Percentiles rank a stretch among this genome's conserved stretches.
These are phyloP conservation scores for Rhinogobius similis DNA, from an alignment of 2,113 vertebrate genomes.

Conservation along the genomic window DNA sequence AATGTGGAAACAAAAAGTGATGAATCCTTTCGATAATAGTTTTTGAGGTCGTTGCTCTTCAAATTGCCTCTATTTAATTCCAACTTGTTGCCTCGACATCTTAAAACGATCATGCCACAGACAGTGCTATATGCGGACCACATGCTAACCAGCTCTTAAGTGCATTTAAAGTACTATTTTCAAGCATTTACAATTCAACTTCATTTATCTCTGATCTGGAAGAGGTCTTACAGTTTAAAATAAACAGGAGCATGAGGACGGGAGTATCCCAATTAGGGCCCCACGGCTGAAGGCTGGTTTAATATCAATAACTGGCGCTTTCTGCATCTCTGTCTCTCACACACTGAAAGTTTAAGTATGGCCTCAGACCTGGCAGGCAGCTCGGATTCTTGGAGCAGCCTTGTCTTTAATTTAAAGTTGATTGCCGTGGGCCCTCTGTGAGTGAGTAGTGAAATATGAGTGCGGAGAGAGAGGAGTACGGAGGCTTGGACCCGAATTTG, in stretches of 20 bases:
- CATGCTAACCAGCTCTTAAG: background rate
- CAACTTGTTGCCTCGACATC: background rate
- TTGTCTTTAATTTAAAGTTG: conserved; percentile 75
- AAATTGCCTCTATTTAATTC: background rate
- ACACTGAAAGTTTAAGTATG: conserved; percentile 33
- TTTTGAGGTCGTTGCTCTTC: background rate
- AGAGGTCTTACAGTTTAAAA: conserved; percentile 29
- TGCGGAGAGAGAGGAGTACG: conserved; percentile 46
- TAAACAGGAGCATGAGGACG: conserved; percentile 45
- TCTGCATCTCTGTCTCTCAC: conserved; percentile 31
- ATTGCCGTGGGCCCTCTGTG: conserved; percentile 63
- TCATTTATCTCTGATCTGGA: conserved; percentile 6
- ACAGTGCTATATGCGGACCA: background rate
- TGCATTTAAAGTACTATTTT: background rate
- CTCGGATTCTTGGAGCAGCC: conserved; percentile 63
- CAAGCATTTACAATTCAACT: background rate
- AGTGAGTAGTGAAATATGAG: conserved; percentile 70
- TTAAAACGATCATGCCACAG: background rate
- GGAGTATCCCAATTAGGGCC: conserved; percentile 55
- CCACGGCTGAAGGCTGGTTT: conserved; percentile 64
- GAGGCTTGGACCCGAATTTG: conserved; percentile 51
- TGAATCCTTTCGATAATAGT: background rate
- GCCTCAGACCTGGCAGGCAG: conserved; percentile 65
- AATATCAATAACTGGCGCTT: conserved; percentile 63
- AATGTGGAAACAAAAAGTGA: no score